A percentile compares a stretch with the other conserved stretches of the same genome.
phyloP scores from a whole-genome alignment of 2,888 invertebrate species.

The Buathra laborator region DNA sequence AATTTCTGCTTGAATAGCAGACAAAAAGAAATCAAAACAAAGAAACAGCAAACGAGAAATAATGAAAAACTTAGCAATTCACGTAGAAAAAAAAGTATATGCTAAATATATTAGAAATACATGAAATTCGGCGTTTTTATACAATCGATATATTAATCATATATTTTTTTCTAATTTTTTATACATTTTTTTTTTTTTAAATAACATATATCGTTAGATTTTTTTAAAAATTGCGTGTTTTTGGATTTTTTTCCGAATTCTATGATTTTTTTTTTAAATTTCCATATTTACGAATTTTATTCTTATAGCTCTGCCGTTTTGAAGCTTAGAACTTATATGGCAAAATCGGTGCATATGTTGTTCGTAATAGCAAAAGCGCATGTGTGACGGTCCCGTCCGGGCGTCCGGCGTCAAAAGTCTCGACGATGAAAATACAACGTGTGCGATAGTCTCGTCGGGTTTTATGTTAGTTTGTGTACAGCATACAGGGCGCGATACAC shows the following conservation, averaged over 20 bases:
- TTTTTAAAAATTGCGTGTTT: too few relatives aligned
- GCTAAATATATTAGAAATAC: neutral
- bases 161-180: too few relatives aligned
- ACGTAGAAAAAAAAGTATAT: neutral
- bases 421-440: constrained; percentile 71
- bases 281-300: neutral
- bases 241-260: too few relatives aligned
- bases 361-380: constrained; percentile 3
- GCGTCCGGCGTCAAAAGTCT: constrained; percentile 68
- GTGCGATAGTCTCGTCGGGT: constrained; percentile 55
- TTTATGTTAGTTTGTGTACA: constrained; percentile 35
- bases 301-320: neutral
- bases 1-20: constrained; percentile 53
- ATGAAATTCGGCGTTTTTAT: too few relatives aligned
- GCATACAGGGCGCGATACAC: neutral
- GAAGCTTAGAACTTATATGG: neutral
- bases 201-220: too few relatives aligned
- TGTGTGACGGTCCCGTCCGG: constrained; percentile 53
- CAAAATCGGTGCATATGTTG: neutral
- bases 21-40: neutral
- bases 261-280: neutral
- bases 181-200: too few relatives aligned
- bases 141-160: too few relatives aligned
- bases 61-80: neutral
- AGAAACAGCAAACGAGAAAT: constrained; percentile 8